Base-by-base conservation (phyloP, 2,113 vertebrate species). In the Paralichthys olivaceus region DNA sequence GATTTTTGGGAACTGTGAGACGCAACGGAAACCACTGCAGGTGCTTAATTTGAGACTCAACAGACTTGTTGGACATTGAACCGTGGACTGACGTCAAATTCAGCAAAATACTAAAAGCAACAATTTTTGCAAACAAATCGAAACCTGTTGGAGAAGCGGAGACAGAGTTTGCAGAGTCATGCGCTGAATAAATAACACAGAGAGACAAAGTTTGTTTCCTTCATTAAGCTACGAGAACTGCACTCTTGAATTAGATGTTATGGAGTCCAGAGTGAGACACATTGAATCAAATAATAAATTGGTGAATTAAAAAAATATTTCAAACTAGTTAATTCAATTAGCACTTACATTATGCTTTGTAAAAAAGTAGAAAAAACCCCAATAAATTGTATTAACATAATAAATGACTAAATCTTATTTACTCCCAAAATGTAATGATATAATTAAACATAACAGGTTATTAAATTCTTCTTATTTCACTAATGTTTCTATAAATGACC, bases 41-140 rank as follows among this genome's bases (percentile, higher is more conserved):
- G 68, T 59, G 68, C 55, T 70, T 22, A 2, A 22, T 58, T 55
- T 26, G 8, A 58, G 19, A 49, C 25, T 51, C 11, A 1, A 28
- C 4, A 49, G 55, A 8, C 23, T 45, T 13, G 29, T 68, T 37
- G 43, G 45, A 51, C 17, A 9, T 37, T 68, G 29, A 37, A 37
- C 49, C 7, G 25, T 23, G 11, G 28, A 51, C 19, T 32, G 19
- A 32, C 22, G 49, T 23, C 1, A 54, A 2, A 54, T 65, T n/a
- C 45, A 17, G 64, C 45, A 26, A 68, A 40, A 68, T 12, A 55
- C 15, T 68, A 55, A 68, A 58, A 57, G 67, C 51, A 40, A 37
- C 51, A 34, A 23, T 17, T 62, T 62, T 28, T 56, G 56, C 56
- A 40, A 2, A 4, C 37, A 3, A 13, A 13, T 22, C 4, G 40